Evolutionary conservation across 2,113 vertebrate species (phyloP).

Genomic region (Oostethus manadensis): DNA sequence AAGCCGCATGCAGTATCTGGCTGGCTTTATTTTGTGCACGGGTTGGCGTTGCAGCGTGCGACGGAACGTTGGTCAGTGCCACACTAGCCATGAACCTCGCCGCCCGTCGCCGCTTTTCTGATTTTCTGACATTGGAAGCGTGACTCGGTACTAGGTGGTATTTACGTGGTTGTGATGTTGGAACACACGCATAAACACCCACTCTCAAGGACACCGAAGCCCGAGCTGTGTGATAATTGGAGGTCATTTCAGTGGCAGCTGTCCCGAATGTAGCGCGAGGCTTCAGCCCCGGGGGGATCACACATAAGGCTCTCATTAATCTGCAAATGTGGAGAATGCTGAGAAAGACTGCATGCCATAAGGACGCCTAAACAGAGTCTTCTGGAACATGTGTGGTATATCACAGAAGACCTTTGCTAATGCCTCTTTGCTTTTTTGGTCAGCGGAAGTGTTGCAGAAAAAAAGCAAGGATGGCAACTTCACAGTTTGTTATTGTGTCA

Average conservation of each 20-base stretch:
- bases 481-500: constrained; percentile 11
- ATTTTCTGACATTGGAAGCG: constrained; percentile 27
- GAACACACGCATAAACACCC: constrained; percentile 49
- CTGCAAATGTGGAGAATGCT: constrained; percentile 29
- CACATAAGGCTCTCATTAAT: constrained; percentile 15
- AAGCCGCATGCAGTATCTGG: no score
- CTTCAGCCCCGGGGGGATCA: constrained; percentile 13
- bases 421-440: constrained; percentile 11
- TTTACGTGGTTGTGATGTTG: constrained; percentile 51
- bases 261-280: constrained; percentile 26
- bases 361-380: constrained; percentile 34
- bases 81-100: no score
- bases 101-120: background rate
- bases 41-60: no score
- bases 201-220: constrained; percentile 51
- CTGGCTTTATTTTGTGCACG: no score
- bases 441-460: background rate
- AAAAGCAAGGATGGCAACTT: constrained; percentile 21
- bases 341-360: constrained; percentile 14
- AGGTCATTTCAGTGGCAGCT: constrained; percentile 55
- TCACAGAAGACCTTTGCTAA: constrained; percentile 29
- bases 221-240: constrained; percentile 53
- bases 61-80: no score
- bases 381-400: constrained; percentile 21
- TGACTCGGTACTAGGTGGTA: constrained; percentile 37